Evolutionary conservation across 2,888 invertebrate genomes (phyloP).

Genomic region (Panopea generosa): DNA sequence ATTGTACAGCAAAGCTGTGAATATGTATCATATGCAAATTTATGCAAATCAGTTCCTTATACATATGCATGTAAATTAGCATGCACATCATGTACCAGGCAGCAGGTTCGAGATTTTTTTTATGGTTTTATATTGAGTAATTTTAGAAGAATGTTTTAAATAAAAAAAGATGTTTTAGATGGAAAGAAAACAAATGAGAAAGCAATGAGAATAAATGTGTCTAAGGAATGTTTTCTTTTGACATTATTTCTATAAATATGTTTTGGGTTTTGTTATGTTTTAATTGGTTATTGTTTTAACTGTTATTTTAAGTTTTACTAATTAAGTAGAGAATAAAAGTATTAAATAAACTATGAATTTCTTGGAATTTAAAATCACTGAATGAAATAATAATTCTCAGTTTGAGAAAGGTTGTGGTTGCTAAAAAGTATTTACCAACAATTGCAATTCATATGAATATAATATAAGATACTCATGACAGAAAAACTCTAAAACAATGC

Average conservation of each 20-base stretch:
- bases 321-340: too few species aligned
- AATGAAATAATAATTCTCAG: too few species aligned
- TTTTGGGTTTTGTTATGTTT: neutral
- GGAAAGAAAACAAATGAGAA: too few species aligned
- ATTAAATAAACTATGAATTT: too few species aligned
- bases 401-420: too few species aligned
- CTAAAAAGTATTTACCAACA: too few species aligned
- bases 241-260: neutral
- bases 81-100: slow-evolving; percentile 40
- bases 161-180: slow-evolving; percentile 3
- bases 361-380: too few species aligned
- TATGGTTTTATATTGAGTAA: neutral
- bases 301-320: too few species aligned
- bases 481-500: too few species aligned
- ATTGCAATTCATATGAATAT: too few species aligned
- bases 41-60: slow-evolving; percentile 5
- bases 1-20: slow-evolving; percentile 51
- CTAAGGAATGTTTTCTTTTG: neutral
- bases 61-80: neutral
- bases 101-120: slow-evolving; percentile 32
- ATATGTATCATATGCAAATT: slow-evolving; percentile 48
- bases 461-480: too few species aligned
- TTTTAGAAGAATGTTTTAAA: neutral
- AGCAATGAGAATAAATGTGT: neutral
- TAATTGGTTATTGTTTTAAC: neutral